Percentiles rank a stretch among this genome's conserved stretches.
Evolutionary conservation across 2,113 vertebrate genomes (phyloP).

Genomic region (Etheostoma cragini): DNA sequence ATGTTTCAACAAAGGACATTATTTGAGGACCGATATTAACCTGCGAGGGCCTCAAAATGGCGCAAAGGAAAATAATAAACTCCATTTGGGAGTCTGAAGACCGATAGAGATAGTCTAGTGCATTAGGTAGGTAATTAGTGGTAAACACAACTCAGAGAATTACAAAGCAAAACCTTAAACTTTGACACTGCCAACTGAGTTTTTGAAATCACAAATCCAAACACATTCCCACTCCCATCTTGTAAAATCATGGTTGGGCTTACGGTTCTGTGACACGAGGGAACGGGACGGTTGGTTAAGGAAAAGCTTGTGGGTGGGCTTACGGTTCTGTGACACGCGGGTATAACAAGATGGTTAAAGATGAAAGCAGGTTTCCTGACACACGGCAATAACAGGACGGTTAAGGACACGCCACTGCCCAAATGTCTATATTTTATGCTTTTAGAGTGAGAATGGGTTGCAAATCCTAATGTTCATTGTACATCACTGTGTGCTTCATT

Average conservation of each 20-base stretch:
- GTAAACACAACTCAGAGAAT: not conserved
- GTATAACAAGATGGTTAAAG: too few relatives aligned
- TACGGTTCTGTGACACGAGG: too few relatives aligned
- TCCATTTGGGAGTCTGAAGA: not conserved
- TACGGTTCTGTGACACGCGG: too few relatives aligned
- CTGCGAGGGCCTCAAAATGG: not conserved
- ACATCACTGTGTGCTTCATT: not conserved
- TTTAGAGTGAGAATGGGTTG: too few relatives aligned
- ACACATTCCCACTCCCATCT: too few relatives aligned
- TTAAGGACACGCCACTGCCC: too few relatives aligned
- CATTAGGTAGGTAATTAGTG: not conserved
- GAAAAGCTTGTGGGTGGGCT: too few relatives aligned
- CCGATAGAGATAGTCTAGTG: slow-evolving; percentile 8
- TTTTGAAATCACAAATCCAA: not conserved
- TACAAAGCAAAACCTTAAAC: not conserved
- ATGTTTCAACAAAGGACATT: not conserved
- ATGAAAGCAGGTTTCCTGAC: too few relatives aligned
- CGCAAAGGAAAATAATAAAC: slow-evolving; percentile 5
- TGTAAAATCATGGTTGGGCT: too few relatives aligned
- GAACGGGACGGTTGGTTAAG: too few relatives aligned
- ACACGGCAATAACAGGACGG: too few relatives aligned
- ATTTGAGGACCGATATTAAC: slow-evolving; percentile 9
- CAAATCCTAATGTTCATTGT: not conserved
- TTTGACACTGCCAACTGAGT: not conserved
- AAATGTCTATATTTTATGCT: too few relatives aligned